Conservation (phyloP, 2,888 invertebrate genomes). For the Eulithis testata region DNA sequence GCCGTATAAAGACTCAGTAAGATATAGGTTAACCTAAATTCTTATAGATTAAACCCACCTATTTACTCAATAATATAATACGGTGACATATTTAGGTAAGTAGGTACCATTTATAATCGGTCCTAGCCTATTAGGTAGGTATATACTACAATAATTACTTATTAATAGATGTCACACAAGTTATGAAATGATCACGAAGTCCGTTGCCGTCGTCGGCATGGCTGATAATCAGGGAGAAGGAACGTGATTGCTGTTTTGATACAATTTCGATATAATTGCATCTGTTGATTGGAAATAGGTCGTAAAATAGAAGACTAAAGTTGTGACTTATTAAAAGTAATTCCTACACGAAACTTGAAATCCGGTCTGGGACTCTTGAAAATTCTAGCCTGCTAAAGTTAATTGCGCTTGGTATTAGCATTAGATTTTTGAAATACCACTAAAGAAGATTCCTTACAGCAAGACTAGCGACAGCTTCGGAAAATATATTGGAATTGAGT, state of each 20-base stretch:
- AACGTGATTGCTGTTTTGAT: constrained; percentile 37
- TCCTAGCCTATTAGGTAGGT: constrained; percentile 16
- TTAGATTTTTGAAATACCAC: no score
- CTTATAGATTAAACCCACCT: neutral
- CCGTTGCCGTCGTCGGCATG: constrained; percentile 13
- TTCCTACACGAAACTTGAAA: neutral
- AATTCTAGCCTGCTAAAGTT: no score
- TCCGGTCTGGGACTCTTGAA: neutral
- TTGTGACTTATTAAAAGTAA: neutral
- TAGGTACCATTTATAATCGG: constrained; percentile 20
- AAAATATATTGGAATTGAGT: constrained; percentile 38
- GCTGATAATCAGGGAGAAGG: constrained; percentile 34
- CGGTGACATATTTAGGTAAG: constrained; percentile 1
- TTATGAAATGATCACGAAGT: constrained; percentile 41
- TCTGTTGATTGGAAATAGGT: constrained; percentile 11
- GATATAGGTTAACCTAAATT: no score
- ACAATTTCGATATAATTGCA: constrained; percentile 20
- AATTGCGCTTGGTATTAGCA: no score
- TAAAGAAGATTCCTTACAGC: constrained; percentile 12
- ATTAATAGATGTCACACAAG: constrained; percentile 24
- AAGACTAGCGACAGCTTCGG: constrained; percentile 29
- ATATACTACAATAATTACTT: neutral
- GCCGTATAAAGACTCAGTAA: no score
- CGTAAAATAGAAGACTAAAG: neutral
- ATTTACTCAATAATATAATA: constrained; percentile 8